phyloP scores from a whole-genome alignment of 2,113 vertebrate genomes.

The Toxotes jaculatrix region DNA sequence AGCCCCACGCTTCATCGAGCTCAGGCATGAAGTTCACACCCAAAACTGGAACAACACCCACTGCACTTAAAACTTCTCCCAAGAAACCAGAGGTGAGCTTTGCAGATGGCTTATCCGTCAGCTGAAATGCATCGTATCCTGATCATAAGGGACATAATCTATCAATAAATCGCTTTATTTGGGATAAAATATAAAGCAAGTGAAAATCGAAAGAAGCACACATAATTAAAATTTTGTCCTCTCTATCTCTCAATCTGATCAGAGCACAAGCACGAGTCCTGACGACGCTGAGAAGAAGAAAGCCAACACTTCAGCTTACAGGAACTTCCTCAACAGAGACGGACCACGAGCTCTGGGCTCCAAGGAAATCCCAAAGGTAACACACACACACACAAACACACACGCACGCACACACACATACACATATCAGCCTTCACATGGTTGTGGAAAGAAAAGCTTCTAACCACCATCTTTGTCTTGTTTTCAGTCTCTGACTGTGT shows the following conservation, averaged over 20 bases:
- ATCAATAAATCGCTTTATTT: background rate
- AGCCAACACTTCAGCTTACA: conserved; percentile 89
- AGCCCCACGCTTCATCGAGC: conserved; percentile 15
- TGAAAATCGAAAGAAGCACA: background rate
- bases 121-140: too few relatives aligned
- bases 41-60: conserved; percentile 82
- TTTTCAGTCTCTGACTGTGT: background rate
- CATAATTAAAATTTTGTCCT: background rate
- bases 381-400: background rate
- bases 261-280: conserved; percentile 87
- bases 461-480: background rate
- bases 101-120: background rate
- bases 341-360: conserved; percentile 96
- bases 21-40: conserved; percentile 66
- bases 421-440: too few relatives aligned
- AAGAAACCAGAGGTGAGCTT: conserved; percentile 88
- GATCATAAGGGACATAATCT: background rate
- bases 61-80: conserved; percentile 87
- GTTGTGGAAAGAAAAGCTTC: background rate
- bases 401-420: background rate
- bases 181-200: background rate
- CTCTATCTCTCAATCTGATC: background rate
- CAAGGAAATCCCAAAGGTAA: conserved; percentile 94
- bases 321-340: conserved; percentile 95
- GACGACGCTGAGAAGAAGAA: conserved; percentile 94